Percentiles rank a stretch among this genome's conserved stretches.
These are phyloP conservation scores for Scalopus aquaticus DNA, from an alignment of 2,113 vertebrate genomes.

Conservation along the genomic window DNA sequence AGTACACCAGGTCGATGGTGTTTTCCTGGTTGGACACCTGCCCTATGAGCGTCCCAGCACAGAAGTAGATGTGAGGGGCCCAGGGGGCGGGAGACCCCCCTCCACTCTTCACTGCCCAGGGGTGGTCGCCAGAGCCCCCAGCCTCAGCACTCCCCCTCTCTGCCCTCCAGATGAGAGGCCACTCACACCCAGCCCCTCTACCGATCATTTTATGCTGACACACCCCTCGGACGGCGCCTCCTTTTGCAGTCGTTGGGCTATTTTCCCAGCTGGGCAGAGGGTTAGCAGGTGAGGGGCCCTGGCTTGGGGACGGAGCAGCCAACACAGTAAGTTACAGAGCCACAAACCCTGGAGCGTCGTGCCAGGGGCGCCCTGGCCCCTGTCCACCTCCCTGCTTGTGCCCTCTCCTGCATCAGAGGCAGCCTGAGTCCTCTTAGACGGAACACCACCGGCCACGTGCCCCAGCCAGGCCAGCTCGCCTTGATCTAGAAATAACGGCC, in stretches of 20 bases:
- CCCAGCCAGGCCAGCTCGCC: neutral
- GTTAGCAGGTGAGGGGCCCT: neutral
- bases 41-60: neutral
- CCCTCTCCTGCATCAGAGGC: neutral
- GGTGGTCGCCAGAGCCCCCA: neutral
- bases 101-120: neutral
- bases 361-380: neutral
- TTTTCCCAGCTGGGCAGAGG: slow-evolving; percentile 47
- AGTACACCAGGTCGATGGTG: neutral
- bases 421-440: neutral
- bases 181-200: neutral
- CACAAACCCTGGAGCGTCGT: neutral
- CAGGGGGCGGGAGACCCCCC: neutral
- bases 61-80: neutral
- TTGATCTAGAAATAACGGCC: neutral
- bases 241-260: neutral
- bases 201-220: neutral
- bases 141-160: neutral
- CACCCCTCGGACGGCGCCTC: neutral
- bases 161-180: neutral
- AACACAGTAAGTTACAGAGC: neutral
- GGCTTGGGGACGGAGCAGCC: neutral
- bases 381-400: neutral
- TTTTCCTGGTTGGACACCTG: neutral
- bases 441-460: neutral